Evolutionary conservation across 2,113 vertebrate genomes (phyloP).

Genomic region (Camelus bactrianus): DNA sequence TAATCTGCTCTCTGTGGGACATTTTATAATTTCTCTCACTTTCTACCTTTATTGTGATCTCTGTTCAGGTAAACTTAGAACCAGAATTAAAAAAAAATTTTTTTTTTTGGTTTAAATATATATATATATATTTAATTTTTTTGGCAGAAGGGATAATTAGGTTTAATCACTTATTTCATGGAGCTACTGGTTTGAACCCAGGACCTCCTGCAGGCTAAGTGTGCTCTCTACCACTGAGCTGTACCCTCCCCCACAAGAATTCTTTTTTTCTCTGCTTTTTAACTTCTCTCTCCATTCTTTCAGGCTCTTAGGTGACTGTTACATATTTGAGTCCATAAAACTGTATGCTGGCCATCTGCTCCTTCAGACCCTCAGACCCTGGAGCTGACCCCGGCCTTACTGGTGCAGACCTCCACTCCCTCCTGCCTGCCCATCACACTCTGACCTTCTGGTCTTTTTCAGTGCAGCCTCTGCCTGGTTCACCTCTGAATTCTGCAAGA

Average conservation of each 20-base stretch:
- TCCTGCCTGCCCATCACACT: neutral
- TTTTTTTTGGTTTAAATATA: no score
- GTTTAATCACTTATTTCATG: no score
- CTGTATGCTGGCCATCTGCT: neutral
- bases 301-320: neutral
- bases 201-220: no score
- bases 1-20: neutral
- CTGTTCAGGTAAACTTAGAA: slow-evolving; percentile 20
- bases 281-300: neutral
- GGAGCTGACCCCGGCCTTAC: neutral
- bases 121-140: no score
- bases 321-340: neutral
- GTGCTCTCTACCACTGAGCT: no score
- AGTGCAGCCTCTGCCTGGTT: neutral
- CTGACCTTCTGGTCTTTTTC: neutral
- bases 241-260: no score
- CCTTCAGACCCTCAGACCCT: neutral
- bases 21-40: neutral
- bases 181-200: no score
- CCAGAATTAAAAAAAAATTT: neutral
- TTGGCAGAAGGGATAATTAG: no score
- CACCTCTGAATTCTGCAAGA: neutral
- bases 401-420: neutral
- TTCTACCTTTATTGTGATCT: neutral
- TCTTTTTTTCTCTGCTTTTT: neutral